Evolutionary conservation across 2,797 vertebrate genomes (phyloP).

Genomic region (Smutsia gigantea): DNA sequence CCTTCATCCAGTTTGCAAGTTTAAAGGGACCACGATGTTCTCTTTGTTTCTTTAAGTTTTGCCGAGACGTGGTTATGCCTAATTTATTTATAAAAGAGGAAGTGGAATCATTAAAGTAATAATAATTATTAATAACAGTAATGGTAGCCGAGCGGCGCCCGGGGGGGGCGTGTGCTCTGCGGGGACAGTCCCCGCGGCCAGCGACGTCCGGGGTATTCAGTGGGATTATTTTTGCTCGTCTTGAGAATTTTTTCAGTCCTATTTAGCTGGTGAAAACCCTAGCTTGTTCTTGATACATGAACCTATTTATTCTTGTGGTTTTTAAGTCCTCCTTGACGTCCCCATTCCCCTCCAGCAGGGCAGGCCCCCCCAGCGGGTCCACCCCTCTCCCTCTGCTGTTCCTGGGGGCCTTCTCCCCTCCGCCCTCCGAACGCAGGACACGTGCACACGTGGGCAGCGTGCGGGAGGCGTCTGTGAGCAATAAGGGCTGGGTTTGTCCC

Average conservation of each 20-base stretch:
- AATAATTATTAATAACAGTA: slow-evolving; percentile 93
- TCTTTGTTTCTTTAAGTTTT: slow-evolving; percentile 90
- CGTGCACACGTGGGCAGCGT: slow-evolving; percentile 37
- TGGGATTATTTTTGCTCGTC: slow-evolving; percentile 95
- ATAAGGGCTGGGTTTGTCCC: slow-evolving; percentile 80
- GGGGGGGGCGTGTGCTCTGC: slow-evolving; percentile 82
- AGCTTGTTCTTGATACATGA: slow-evolving; percentile 82
- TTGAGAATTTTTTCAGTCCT: slow-evolving; percentile 88
- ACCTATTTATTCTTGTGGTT: slow-evolving; percentile 85
- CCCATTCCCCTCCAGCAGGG: slow-evolving; percentile 64
- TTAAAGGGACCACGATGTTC: slow-evolving; percentile 88
- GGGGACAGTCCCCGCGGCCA: not conserved
- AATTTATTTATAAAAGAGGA: slow-evolving; percentile 91
- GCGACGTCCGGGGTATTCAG: slow-evolving; percentile 84
- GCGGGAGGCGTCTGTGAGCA: slow-evolving; percentile 77
- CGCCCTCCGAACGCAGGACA: slow-evolving; percentile 51
- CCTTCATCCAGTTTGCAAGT: slow-evolving; percentile 97
- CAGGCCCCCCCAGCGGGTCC: slow-evolving; percentile 48
- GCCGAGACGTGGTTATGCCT: slow-evolving; percentile 96
- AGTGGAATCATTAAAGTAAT: slow-evolving; percentile 84
- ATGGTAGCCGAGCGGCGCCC: slow-evolving; percentile 67
- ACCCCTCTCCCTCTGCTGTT: slow-evolving; percentile 63
- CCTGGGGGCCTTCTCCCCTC: slow-evolving; percentile 74
- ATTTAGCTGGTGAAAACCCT: slow-evolving; percentile 83
- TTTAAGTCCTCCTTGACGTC: slow-evolving; percentile 58